Evolutionary conservation across 1,140 invertebrate genomes (phyloP).

Genomic region (Leptopilina boulardi): DNA sequence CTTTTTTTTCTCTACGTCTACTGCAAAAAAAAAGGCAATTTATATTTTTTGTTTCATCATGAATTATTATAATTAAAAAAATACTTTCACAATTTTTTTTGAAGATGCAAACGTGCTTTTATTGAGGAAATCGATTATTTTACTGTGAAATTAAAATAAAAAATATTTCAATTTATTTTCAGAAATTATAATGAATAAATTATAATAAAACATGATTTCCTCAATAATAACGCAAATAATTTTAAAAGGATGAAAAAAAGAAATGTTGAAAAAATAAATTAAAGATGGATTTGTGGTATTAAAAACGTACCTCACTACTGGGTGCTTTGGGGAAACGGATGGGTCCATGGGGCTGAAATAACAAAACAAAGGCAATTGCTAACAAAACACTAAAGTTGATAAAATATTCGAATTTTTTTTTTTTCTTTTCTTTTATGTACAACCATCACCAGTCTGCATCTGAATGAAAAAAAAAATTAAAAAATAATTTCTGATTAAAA

Average conservation of each 20-base stretch:
- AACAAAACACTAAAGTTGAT: slow-evolving; percentile 74
- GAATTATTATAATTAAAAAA: neutral
- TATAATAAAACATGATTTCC: too few species aligned
- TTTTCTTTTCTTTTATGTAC: slow-evolving; percentile 9
- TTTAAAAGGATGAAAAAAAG: slow-evolving; percentile 17
- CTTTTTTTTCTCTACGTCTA: too few species aligned
- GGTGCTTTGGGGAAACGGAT: slow-evolving; percentile 77
- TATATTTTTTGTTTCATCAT: too few species aligned
- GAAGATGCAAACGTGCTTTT: slow-evolving; percentile 14
- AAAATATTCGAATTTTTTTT: slow-evolving; percentile 63
- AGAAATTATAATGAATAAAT: too few species aligned
- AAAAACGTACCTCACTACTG: slow-evolving; percentile 80
- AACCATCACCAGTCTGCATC: slow-evolving; percentile 61
- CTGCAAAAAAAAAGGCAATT: neutral
- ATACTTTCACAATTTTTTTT: neutral
- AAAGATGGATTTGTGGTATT: slow-evolving; percentile 66
- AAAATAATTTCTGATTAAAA: neutral
- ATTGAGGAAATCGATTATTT: neutral
- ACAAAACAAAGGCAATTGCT: slow-evolving; percentile 79
- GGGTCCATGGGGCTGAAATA: slow-evolving; percentile 82
- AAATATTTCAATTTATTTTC: too few species aligned
- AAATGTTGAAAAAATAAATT: slow-evolving; percentile 42
- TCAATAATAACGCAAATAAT: slow-evolving; percentile 34
- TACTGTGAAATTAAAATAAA: too few species aligned
- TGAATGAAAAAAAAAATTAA: neutral